A percentile compares a stretch with the other conserved stretches of the same genome.
Conservation (phyloP, 2,113 vertebrate genomes). For the mouse (Mus musculus) region GRCm39 chr3:41358001-41358500, state of each 20-base stretch:
- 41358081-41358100: background rate
- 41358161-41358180: background rate
- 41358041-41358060: background rate
- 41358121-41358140: background rate
- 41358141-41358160: background rate
- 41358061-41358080: background rate
- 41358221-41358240: background rate
- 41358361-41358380: conserved; percentile 9
- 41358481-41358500: conserved; percentile 37
- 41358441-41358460: conserved; percentile 54
- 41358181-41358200: background rate
- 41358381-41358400: background rate
- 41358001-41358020: background rate
- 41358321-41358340: background rate
- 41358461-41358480: conserved; percentile 59
- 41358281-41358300: background rate
- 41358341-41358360: background rate
- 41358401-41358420: conserved; percentile 13
- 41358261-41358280: background rate
- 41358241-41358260: background rate
- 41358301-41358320: background rate
- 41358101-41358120: background rate
- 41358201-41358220: conserved; percentile 9
- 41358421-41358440: background rate
- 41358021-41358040: background rate